These are phyloP conservation scores for Marmota flaviventris DNA, from an alignment of 2,113 vertebrate genomes.

Conservation along the genomic window DNA sequence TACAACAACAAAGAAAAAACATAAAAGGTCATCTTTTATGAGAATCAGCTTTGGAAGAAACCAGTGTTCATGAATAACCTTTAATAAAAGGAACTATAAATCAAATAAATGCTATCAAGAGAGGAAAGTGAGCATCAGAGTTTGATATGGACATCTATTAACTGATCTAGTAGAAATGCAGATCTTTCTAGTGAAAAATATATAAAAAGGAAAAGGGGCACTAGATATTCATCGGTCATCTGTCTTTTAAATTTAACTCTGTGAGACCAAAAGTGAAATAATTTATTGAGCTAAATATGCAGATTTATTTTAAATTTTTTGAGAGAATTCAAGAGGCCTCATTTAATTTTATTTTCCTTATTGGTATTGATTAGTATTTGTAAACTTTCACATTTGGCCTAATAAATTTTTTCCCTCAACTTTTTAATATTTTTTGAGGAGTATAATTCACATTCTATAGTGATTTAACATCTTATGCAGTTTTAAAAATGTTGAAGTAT, in stretches of 20 bases:
- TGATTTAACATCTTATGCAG: neutral
- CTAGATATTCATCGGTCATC: neutral
- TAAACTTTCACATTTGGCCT: neutral
- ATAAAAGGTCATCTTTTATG: slow-evolving; percentile 63
- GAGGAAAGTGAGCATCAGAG: neutral
- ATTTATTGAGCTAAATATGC: neutral
- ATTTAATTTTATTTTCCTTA: slow-evolving; percentile 10
- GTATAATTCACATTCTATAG: neutral
- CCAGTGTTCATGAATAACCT: slow-evolving; percentile 41
- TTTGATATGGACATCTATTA: slow-evolving; percentile 56
- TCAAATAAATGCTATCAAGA: slow-evolving; percentile 8
- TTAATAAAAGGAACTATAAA: slow-evolving; percentile 32
- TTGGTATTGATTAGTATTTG: neutral
- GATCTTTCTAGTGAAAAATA: slow-evolving; percentile 57
- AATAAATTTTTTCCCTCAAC: neutral
- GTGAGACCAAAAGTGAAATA: neutral
- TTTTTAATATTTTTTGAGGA: neutral
- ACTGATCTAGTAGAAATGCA: slow-evolving; percentile 29
- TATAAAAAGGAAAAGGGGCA: neutral
- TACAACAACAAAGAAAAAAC: neutral
- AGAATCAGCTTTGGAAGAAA: slow-evolving; percentile 62
- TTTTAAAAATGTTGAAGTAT: neutral
- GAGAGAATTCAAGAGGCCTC: neutral
- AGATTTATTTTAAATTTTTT: neutral
- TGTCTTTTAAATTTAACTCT: neutral